A percentile compares a stretch with the other conserved stretches of the same genome.
Evolutionary conservation across 2,888 invertebrate genomes (phyloP).

Genomic region (Pterostichus madidus): DNA sequence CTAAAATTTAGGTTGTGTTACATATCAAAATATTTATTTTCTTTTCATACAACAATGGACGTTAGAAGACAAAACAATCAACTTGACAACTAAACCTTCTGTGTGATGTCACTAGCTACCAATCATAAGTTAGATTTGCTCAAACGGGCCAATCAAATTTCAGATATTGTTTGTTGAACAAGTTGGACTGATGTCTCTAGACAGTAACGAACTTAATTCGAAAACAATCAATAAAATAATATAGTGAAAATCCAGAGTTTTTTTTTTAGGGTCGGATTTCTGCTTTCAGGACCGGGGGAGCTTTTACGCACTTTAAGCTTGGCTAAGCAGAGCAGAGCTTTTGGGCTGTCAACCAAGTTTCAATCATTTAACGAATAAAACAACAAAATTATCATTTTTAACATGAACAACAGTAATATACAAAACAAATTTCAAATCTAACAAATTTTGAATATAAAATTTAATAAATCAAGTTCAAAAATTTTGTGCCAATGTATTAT

Average conservation of each 20-base stretch:
- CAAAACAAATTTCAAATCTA: constrained; percentile 34
- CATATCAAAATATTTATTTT: neutral
- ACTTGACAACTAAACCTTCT: neutral
- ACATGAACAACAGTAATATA: constrained; percentile 35
- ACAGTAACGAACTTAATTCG: neutral
- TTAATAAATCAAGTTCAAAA: neutral
- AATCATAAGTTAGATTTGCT: too few species aligned
- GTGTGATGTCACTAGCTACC: neutral
- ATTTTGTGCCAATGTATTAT: constrained; percentile 61
- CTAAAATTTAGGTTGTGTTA: neutral
- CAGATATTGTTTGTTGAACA: constrained; percentile 9
- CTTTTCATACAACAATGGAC: constrained; percentile 27
- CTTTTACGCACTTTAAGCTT: constrained; percentile 40
- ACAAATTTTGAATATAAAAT: constrained; percentile 45
- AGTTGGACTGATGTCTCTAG: neutral
- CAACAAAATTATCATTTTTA: constrained; percentile 19
- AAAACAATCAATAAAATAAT: too few species aligned
- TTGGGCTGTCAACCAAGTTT: constrained; percentile 13
- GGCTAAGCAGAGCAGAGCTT: constrained; percentile 34
- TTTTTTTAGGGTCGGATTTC: constrained; percentile 24
- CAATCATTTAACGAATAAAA: constrained; percentile 11
- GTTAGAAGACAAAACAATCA: constrained; percentile 7
- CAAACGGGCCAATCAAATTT: too few species aligned
- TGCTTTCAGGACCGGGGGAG: constrained; percentile 4
- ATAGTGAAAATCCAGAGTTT: neutral